phyloP scores from a whole-genome alignment of 2,888 invertebrate species.

The Drosophila aldrichi region DNA sequence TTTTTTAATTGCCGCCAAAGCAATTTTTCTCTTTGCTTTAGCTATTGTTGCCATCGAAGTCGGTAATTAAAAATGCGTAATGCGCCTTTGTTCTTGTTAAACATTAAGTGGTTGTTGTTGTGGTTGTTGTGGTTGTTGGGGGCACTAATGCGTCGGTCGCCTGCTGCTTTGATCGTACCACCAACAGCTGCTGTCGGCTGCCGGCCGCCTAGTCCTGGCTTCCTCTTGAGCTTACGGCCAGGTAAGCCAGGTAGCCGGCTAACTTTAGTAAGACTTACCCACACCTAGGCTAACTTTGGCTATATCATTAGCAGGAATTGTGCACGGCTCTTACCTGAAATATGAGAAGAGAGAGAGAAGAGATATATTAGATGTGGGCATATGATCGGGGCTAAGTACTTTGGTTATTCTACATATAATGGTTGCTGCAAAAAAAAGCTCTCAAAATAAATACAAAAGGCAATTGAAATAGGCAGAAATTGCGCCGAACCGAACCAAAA shows the following conservation, averaged over 20 bases:
- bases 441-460: constrained; percentile 3
- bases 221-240: constrained; percentile 31
- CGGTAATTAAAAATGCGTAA: constrained; percentile 80
- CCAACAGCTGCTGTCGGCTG: constrained; percentile 38
- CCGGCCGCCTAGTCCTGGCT: constrained; percentile 36
- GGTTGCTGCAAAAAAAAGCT: not conserved
- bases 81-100: constrained; percentile 61
- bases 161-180: constrained; percentile 47
- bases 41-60: constrained; percentile 45
- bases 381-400: not conserved
- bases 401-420: too few species aligned
- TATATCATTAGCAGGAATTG: not conserved
- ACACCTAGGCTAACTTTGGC: not conserved
- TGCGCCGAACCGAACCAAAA: constrained; percentile 53
- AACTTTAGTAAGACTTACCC: constrained; percentile 20
- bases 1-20: constrained; percentile 68
- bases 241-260: not conserved
- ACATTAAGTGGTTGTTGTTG: constrained; percentile 23
- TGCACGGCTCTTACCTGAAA: constrained; percentile 64
- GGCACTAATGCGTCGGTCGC: constrained; percentile 19
- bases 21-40: constrained; percentile 28
- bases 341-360: constrained; percentile 11
- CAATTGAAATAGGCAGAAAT: constrained; percentile 33
- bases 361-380: constrained; percentile 21
- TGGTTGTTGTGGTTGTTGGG: not conserved